These are phyloP conservation scores for Cheilosia pagana DNA, from an alignment of 2,888 invertebrate species.

Conservation along the genomic window DNA sequence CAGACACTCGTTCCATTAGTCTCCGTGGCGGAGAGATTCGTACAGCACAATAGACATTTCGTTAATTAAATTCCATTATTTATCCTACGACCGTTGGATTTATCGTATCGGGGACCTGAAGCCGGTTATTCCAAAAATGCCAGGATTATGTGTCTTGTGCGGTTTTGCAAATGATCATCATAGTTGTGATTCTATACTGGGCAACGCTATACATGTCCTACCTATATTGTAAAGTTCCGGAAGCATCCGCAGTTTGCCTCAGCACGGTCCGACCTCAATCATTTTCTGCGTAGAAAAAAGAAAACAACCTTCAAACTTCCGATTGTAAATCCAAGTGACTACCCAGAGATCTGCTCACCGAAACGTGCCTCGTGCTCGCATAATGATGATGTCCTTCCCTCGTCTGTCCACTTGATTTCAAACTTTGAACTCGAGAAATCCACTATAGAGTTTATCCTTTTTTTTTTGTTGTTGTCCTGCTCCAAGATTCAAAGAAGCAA, in stretches of 20 bases:
- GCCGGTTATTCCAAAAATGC: conserved; percentile 42
- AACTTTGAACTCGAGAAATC: conserved; percentile 68
- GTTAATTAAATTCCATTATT: conserved; percentile 74
- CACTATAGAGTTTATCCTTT: conserved; percentile 61
- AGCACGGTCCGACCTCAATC: conserved; percentile 16
- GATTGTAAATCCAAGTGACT: conserved; percentile 56
- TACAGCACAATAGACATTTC: conserved; percentile 67
- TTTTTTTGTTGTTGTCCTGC: conserved; percentile 12
- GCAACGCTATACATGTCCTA: neutral
- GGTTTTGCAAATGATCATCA: conserved; percentile 44
- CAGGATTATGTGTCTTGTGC: conserved; percentile 41
- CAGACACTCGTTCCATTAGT: conserved; percentile 40
- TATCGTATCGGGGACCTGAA: conserved; percentile 36
- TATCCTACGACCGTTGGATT: conserved; percentile 66
- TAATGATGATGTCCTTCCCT: conserved; percentile 67
- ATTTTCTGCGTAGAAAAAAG: conserved; percentile 18
- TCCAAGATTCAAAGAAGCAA: conserved; percentile 50
- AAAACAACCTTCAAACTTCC: conserved; percentile 37
- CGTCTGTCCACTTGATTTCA: conserved; percentile 64
- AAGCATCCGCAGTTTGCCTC: neutral
- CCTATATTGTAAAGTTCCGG: neutral
- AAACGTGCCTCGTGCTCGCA: conserved; percentile 56
- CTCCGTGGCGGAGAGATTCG: conserved; percentile 21
- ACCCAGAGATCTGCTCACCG: conserved; percentile 40
- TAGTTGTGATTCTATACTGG: conserved; percentile 21